These are phyloP conservation scores for Oryzias curvinotus DNA, from an alignment of 2,113 vertebrate species.

Conservation along the genomic window DNA sequence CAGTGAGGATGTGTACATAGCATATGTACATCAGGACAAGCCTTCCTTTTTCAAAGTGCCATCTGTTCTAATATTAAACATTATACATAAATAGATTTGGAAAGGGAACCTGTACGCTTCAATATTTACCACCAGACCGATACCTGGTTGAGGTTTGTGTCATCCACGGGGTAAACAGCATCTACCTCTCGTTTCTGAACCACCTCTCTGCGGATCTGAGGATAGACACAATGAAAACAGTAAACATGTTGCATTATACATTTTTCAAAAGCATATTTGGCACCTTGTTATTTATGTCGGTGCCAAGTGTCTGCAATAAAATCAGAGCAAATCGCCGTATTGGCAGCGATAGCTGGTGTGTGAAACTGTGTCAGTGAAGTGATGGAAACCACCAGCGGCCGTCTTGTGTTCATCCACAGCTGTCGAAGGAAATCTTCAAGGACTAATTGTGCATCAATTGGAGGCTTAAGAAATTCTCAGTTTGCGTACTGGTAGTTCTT, in stretches of 20 bases:
- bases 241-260: slow-evolving; percentile 73
- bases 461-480: slow-evolving; percentile 39
- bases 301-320: slow-evolving; percentile 58
- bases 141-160: slow-evolving; percentile 12
- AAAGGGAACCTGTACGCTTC: not conserved
- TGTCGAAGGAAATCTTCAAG: slow-evolving; percentile 50
- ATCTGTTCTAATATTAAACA: slow-evolving; percentile 45
- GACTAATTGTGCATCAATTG: slow-evolving; percentile 55
- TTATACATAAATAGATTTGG: slow-evolving; percentile 14
- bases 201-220: slow-evolving; percentile 40
- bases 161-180: slow-evolving; percentile 9
- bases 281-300: slow-evolving; percentile 61
- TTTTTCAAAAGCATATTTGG: slow-evolving; percentile 68
- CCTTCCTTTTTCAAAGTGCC: slow-evolving; percentile 51
- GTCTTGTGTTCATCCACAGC: slow-evolving; percentile 52
- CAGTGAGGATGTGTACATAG: slow-evolving; percentile 70
- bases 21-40: slow-evolving; percentile 54
- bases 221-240: slow-evolving; percentile 37
- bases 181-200: slow-evolving; percentile 43
- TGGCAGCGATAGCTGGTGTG: slow-evolving; percentile 59
- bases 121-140: slow-evolving; percentile 19
- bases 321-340: slow-evolving; percentile 64
- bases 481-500: slow-evolving; percentile 36
- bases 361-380: slow-evolving; percentile 68
- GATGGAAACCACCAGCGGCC: slow-evolving; percentile 54